Evolutionary conservation across 2,113 vertebrate genomes (phyloP).

Genomic region (Oriolus oriolus): DNA sequence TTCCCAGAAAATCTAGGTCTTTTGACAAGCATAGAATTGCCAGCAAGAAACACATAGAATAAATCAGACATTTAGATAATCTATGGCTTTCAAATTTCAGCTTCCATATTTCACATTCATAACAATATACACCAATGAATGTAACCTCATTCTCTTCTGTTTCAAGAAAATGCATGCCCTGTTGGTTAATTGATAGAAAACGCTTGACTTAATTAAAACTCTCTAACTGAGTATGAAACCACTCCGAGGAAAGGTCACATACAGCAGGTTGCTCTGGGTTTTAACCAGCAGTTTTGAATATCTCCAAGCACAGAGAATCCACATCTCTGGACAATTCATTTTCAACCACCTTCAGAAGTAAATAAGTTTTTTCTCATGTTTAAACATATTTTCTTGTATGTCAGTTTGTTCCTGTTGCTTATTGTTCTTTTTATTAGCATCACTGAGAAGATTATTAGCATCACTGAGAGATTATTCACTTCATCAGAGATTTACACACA

Average conservation of each 20-base stretch:
- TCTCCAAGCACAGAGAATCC: neutral
- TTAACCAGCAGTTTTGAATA: neutral
- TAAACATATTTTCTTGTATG: neutral
- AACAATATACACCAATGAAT: neutral
- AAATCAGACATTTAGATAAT: neutral
- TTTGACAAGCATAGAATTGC: neutral
- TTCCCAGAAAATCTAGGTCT: neutral
- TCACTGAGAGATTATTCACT: neutral
- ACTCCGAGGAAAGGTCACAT: neutral
- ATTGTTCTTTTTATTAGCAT: neutral
- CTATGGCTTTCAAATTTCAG: neutral
- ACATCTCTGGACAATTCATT: neutral
- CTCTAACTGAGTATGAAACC: neutral
- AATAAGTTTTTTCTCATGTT: neutral
- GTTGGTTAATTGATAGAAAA: neutral
- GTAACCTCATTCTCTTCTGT: neutral
- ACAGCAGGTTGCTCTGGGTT: neutral
- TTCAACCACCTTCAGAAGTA: neutral
- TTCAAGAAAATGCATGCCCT: neutral
- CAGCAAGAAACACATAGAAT: neutral
- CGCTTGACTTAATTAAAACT: neutral
- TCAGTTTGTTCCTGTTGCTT: neutral
- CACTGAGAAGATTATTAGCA: neutral
- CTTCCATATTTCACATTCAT: neutral
- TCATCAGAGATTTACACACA: neutral